Evolutionary conservation across 2,797 vertebrate species (phyloP).

Genomic region (Selene dorsalis): DNA sequence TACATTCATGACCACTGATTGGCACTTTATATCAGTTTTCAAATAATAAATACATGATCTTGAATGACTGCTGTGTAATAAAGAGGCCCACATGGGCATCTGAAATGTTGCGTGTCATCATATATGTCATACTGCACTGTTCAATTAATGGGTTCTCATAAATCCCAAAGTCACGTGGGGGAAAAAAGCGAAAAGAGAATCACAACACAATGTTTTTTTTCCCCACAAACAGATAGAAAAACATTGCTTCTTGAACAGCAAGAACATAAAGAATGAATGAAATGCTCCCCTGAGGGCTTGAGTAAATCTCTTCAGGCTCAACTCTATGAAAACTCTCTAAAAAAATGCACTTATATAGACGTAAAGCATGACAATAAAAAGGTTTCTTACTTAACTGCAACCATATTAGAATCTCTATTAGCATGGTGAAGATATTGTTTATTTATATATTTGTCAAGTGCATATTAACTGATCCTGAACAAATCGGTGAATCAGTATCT

Average conservation of each 20-base stretch:
- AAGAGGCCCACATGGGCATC: not conserved
- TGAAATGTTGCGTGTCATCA: conserved; percentile 3
- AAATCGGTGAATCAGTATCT: not conserved
- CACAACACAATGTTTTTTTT: not conserved
- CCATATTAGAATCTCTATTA: not conserved
- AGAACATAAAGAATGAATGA: not conserved
- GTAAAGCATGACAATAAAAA: not conserved
- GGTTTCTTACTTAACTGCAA: not conserved
- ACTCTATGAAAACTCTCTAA: not conserved
- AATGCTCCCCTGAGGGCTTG: not conserved
- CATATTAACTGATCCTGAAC: not conserved
- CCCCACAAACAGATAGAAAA: not conserved
- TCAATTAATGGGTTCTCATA: not conserved
- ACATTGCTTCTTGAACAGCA: not conserved
- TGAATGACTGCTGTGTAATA: not conserved
- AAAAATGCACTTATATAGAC: not conserved
- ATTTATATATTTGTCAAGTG: not conserved
- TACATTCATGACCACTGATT: not conserved
- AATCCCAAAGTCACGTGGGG: not conserved
- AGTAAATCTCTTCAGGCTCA: conserved; percentile 9
- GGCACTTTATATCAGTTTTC: not conserved
- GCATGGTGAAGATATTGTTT: not conserved
- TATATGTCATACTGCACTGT: not conserved
- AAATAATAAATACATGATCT: not conserved
- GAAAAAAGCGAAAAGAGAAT: not conserved